Percentiles rank a stretch among this genome's conserved stretches.
Conservation (phyloP, 2,888 invertebrate genomes). For the Deroplatys truncata region DNA sequence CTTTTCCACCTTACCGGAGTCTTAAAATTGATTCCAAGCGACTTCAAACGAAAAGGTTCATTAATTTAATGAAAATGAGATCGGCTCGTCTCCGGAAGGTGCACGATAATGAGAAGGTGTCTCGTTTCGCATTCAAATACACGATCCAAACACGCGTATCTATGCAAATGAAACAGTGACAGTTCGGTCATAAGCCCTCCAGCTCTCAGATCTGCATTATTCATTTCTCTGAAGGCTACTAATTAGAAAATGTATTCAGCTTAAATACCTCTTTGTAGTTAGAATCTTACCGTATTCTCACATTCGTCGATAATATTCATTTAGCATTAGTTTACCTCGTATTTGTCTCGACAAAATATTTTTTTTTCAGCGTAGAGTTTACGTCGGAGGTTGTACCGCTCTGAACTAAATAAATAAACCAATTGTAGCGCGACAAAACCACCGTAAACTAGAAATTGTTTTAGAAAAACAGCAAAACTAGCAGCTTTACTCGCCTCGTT, state of each 20-base stretch:
- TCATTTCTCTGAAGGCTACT: not conserved
- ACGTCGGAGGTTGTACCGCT: too few relatives aligned
- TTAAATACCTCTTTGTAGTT: not conserved
- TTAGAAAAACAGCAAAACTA: too few relatives aligned
- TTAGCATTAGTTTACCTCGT: too few relatives aligned
- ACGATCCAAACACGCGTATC: not conserved
- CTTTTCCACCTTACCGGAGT: not conserved
- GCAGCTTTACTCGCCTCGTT: too few relatives aligned
- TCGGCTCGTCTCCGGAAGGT: not conserved
- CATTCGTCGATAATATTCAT: too few relatives aligned
- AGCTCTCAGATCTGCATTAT: not conserved
- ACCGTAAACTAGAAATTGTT: too few relatives aligned
- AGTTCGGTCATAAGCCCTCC: not conserved
- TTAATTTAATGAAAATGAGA: not conserved
- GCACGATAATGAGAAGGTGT: not conserved
- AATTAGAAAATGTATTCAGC: not conserved
- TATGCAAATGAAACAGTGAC: not conserved
- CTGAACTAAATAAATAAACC: too few relatives aligned
- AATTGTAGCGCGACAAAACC: too few relatives aligned
- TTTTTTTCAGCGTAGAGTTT: too few relatives aligned
- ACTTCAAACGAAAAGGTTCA: not conserved
- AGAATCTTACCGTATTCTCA: not conserved
- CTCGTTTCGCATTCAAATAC: not conserved
- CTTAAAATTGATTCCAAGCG: not conserved
- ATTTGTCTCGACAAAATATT: too few relatives aligned